phyloP scores from a whole-genome alignment of 2,888 invertebrate genomes.

The Thysanoteuthis rhombus region DNA sequence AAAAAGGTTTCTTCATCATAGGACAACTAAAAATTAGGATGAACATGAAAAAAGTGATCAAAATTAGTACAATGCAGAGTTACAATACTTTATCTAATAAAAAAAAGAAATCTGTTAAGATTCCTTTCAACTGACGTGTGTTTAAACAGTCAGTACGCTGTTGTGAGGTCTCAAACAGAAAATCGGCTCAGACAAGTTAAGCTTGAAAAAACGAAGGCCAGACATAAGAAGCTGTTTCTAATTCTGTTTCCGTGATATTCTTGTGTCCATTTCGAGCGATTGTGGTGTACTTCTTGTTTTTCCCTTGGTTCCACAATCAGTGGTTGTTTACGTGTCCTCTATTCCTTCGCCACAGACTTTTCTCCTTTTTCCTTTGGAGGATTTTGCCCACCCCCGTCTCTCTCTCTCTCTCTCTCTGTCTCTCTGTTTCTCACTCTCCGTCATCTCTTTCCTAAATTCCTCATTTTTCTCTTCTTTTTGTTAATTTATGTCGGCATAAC shows the following conservation, averaged over 20 bases:
- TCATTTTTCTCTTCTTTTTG: not conserved
- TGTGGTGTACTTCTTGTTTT: not conserved
- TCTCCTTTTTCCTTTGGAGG: not conserved
- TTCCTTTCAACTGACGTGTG: too few relatives aligned
- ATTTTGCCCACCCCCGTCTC: not conserved
- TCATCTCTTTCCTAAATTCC: not conserved
- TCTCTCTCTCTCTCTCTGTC: too few relatives aligned
- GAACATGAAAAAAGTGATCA: too few relatives aligned
- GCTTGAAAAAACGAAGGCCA: not conserved
- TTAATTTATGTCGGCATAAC: too few relatives aligned
- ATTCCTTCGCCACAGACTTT: not conserved
- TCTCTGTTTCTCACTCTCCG: too few relatives aligned
- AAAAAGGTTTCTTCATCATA: too few relatives aligned
- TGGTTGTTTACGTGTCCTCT: not conserved
- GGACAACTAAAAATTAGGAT: too few relatives aligned
- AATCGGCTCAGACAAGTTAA: not conserved
- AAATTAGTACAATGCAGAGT: too few relatives aligned
- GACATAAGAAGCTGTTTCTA: not conserved
- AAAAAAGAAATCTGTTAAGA: too few relatives aligned
- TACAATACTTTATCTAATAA: too few relatives aligned
- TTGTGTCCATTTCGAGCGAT: not conserved
- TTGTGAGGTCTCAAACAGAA: not conserved
- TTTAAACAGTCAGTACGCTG: not conserved
- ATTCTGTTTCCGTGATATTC: not conserved
- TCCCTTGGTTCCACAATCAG: not conserved